Conservation (phyloP, 2,113 vertebrate genomes). For the Oreochromis spilurus region DNA sequence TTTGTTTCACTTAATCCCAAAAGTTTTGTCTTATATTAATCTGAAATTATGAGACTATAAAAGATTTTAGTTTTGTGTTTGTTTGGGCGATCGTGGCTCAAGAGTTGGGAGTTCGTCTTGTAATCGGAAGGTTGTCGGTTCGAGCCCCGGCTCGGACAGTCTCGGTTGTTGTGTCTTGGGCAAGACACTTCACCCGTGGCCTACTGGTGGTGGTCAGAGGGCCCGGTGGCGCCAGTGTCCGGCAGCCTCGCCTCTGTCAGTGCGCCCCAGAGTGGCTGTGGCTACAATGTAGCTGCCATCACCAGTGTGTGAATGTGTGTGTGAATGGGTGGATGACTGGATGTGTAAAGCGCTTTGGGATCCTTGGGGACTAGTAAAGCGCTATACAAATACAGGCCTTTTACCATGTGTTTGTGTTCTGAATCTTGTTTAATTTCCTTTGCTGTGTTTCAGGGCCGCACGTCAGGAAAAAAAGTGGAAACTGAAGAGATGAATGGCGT, state of each 20-base stretch:
- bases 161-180: not conserved
- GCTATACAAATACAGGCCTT: fast-evolving
- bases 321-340: fast-evolving
- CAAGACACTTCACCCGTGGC: too few relatives aligned
- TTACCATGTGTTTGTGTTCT: not conserved
- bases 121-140: fast-evolving
- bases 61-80: not conserved
- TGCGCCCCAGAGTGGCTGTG: not conserved
- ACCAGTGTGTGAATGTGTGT: not conserved
- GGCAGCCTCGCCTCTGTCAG: not conserved
- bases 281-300: not conserved
- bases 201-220: not conserved
- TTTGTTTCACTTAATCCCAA: not conserved
- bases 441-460: not conserved
- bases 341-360: fast-evolving
- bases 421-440: not conserved
- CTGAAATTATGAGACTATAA: not conserved
- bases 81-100: fast-evolving
- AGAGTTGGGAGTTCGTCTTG: not conserved
- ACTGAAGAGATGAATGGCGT: constrained; percentile 8
- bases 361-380: fast-evolving
- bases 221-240: fast-evolving
- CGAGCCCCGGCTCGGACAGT: fast-evolving
- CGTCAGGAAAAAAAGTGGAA: constrained; percentile 36
- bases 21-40: not conserved